Evolutionary conservation across 2,113 vertebrate species (phyloP).

Genomic region (Albula goreensis): DNA sequence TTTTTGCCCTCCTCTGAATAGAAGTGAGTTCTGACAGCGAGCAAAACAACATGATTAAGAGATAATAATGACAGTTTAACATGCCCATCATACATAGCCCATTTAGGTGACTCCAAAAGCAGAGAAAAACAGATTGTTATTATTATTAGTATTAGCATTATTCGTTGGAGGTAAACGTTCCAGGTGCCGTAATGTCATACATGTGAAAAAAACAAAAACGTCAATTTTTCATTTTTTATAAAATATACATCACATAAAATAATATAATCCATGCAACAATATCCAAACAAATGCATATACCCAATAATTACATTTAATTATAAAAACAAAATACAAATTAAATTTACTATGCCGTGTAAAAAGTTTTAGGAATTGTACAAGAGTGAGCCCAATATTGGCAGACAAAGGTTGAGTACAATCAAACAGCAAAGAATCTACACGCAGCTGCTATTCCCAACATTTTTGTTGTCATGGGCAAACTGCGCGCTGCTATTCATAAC

Average conservation of each 20-base stretch:
- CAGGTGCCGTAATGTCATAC: too few relatives aligned
- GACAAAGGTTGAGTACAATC: background rate
- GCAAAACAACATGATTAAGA: background rate
- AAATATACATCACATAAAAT: too few relatives aligned
- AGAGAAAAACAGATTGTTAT: background rate
- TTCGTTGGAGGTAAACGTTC: background rate
- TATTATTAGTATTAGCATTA: background rate
- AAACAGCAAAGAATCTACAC: background rate
- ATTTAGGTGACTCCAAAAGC: background rate
- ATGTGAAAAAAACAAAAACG: too few relatives aligned
- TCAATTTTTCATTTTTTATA: too few relatives aligned
- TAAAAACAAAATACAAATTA: background rate
- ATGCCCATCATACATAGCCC: background rate
- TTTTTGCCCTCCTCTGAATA: background rate
- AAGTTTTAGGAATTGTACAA: background rate
- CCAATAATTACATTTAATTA: background rate
- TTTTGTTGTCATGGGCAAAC: too few relatives aligned
- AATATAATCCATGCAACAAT: background rate
- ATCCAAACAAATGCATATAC: background rate
- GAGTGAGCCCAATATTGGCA: background rate
- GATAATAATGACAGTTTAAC: background rate
- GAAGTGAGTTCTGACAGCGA: background rate
- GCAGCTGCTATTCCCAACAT: background rate
- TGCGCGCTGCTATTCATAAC: too few relatives aligned
- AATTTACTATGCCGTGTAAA: too few relatives aligned